Conservation (phyloP, 2,113 vertebrate genomes). For the Mellivora capensis region DNA sequence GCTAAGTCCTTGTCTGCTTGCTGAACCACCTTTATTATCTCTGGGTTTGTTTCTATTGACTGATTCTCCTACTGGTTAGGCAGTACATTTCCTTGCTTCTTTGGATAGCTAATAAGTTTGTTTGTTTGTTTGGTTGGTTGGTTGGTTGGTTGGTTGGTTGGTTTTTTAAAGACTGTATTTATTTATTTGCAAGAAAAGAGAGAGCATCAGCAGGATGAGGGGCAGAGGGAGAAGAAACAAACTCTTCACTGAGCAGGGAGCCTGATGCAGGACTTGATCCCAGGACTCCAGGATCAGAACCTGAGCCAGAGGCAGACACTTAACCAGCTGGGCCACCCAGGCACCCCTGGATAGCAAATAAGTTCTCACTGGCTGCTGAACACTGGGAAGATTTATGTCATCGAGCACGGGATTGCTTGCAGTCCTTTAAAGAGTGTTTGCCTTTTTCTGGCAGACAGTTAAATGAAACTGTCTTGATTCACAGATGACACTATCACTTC, state of each 20-base stretch:
- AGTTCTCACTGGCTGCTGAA: neutral
- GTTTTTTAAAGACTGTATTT: neutral
- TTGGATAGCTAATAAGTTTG: neutral
- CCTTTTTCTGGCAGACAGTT: neutral
- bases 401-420: neutral
- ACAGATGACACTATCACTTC: neutral
- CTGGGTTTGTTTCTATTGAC: neutral
- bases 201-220: neutral
- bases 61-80: neutral
- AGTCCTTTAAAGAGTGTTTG: neutral
- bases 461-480: neutral
- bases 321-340: neutral
- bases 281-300: too few species aligned
- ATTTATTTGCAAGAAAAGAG: neutral
- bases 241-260: neutral
- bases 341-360: neutral
- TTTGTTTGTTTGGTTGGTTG: too few species aligned
- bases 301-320: neutral
- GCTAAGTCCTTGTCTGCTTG: neutral
- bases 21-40: neutral
- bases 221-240: neutral
- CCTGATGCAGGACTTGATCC: too few species aligned
- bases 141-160: too few species aligned
- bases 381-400: neutral
- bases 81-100: neutral